A percentile compares a stretch with the other conserved stretches of the same genome.
Conservation (phyloP, 1,140 invertebrate genomes). For the Drosophila ohnishii region DNA sequence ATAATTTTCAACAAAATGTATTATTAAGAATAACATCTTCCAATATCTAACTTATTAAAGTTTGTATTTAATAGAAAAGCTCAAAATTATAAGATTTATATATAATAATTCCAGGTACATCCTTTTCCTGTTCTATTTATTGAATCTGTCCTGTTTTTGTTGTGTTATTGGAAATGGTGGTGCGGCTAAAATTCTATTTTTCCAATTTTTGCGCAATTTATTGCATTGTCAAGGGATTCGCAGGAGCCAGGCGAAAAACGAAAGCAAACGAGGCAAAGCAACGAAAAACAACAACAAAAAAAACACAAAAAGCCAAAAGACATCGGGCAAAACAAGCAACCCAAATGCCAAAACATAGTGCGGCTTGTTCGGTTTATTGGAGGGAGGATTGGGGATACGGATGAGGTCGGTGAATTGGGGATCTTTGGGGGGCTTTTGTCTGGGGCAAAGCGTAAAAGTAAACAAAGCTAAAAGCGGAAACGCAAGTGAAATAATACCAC, state of each 20-base stretch:
- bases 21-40: no score
- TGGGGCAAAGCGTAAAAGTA: constrained; percentile 72
- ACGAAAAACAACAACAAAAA: constrained; percentile 3
- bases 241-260: constrained; percentile 44
- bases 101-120: not conserved
- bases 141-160: constrained; percentile 23
- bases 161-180: constrained; percentile 67
- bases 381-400: constrained; percentile 1
- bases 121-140: no score
- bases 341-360: constrained; percentile 75
- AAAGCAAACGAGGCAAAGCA: constrained; percentile 24
- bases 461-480: constrained; percentile 78
- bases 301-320: constrained; percentile 55
- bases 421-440: constrained; percentile 75
- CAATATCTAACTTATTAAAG: no score
- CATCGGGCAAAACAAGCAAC: constrained; percentile 75
- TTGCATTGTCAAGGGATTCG: constrained; percentile 79
- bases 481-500: constrained; percentile 62
- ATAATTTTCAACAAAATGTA: no score
- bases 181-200: constrained; percentile 80
- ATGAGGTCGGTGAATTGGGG: constrained; percentile 28
- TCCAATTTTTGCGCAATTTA: constrained; percentile 80
- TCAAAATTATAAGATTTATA: no score
- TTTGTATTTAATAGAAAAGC: no score
- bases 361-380: constrained; percentile 53